A percentile compares a stretch with the other conserved stretches of the same genome.
Evolutionary conservation across 2,888 invertebrate species (phyloP).

Genomic region (Rhagium mordax): DNA sequence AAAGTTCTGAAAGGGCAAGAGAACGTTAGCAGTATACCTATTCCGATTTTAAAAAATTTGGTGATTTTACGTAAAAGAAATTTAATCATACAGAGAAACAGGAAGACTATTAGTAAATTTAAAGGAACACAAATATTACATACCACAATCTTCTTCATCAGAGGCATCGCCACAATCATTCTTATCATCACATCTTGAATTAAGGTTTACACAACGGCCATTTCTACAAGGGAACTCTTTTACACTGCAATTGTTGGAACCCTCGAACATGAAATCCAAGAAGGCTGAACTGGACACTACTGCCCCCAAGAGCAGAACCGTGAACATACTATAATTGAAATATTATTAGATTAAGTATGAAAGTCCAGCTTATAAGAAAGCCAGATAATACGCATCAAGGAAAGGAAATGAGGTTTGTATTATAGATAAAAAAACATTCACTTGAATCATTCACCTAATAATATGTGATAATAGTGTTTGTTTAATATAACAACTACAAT

Average conservation of each 20-base stretch:
- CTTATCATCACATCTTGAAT: slow-evolving; percentile 55
- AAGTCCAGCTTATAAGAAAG: no score
- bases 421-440: no score
- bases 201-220: slow-evolving; percentile 52
- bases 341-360: no score
- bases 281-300: slow-evolving; percentile 48
- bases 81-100: no score
- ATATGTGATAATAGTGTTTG: no score
- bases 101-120: no score
- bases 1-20: slow-evolving; percentile 55
- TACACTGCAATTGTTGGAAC: slow-evolving; percentile 47
- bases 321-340: slow-evolving; percentile 38
- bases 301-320: slow-evolving; percentile 46
- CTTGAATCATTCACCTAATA: no score
- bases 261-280: slow-evolving; percentile 33
- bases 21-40: background rate
- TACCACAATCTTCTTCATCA: slow-evolving; percentile 63
- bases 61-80: no score
- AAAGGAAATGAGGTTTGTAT: no score
- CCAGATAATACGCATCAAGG: no score
- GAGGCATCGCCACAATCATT: slow-evolving; percentile 59
- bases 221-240: slow-evolving; percentile 57
- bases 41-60: no score
- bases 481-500: no score
- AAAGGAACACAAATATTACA: slow-evolving; percentile 33